phyloP scores from a whole-genome alignment of 2,797 vertebrate genomes.

The Columba guinea region DNA sequence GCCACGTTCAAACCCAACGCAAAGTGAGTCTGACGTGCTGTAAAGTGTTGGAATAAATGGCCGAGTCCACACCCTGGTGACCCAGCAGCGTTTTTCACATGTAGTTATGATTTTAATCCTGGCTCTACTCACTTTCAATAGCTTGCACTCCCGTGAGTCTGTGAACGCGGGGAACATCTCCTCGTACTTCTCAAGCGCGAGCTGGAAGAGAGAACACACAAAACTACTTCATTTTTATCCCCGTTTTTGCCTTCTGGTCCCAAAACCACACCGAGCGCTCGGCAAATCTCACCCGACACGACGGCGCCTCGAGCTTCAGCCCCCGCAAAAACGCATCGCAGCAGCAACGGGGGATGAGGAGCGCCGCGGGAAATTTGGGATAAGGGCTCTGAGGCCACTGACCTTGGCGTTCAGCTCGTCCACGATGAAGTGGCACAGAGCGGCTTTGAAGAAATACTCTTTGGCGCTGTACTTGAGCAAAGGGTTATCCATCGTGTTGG shows the following conservation, averaged over 20 bases:
- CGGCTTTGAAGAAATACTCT: conserved; percentile 99
- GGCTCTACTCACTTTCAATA: conserved; percentile 88
- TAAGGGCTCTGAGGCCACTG: background rate
- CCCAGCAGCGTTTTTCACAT: background rate
- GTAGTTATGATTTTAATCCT: background rate
- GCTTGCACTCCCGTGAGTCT: conserved; percentile 97
- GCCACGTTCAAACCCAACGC: background rate
- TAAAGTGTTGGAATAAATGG: fast-evolving
- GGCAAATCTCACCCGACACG: fast-evolving
- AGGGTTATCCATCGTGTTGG: conserved; percentile 97
- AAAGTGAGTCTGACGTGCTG: background rate
- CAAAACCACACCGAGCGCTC: fast-evolving
- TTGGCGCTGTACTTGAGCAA: conserved; percentile 98
- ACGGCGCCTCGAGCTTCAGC: background rate
- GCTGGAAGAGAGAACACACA: conserved; percentile 74
- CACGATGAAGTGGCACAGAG: conserved; percentile 97
- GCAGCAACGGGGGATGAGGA: fast-evolving
- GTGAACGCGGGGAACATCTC: conserved; percentile 99
- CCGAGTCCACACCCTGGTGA: background rate
- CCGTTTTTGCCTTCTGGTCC: background rate
- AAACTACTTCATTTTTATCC: background rate
- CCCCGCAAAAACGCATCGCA: fast-evolving
- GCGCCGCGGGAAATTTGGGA: background rate
- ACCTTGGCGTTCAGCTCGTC: conserved; percentile 98
- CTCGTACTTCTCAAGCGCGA: conserved; percentile 96